phyloP scores from a whole-genome alignment of 2,113 vertebrate species.

The Sclerurus mexicanus region DNA sequence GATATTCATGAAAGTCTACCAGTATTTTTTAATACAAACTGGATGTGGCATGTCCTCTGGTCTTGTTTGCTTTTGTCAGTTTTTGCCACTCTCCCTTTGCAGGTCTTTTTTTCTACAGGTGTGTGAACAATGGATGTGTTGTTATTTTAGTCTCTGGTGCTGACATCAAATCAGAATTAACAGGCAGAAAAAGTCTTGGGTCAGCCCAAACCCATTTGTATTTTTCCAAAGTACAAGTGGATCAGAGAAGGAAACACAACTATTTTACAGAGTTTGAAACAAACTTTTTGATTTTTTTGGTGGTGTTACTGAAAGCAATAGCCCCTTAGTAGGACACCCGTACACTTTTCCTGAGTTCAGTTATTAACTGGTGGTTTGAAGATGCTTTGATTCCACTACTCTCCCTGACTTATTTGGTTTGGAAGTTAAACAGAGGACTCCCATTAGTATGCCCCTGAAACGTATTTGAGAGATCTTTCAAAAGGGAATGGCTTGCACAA shows the following conservation, averaged over 20 bases:
- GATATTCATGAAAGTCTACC: not conserved
- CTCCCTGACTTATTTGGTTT: not conserved
- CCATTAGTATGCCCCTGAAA: not conserved
- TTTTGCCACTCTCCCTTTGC: not conserved
- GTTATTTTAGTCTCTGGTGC: not conserved
- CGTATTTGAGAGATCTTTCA: not conserved
- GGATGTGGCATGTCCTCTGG: not conserved
- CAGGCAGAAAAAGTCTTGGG: not conserved
- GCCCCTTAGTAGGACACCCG: not conserved
- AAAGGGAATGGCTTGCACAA: not conserved
- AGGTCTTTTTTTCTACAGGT: not conserved
- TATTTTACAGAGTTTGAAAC: not conserved
- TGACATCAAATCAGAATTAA: not conserved
- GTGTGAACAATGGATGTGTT: not conserved
- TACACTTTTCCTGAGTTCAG: not conserved
- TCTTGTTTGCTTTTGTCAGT: not conserved
- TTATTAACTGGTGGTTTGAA: not conserved
- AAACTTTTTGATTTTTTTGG: not conserved
- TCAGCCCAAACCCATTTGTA: not conserved
- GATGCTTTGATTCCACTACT: not conserved
- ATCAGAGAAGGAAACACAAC: not conserved
- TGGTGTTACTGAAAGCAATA: not conserved
- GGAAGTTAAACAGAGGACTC: not conserved
- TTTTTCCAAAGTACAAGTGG: not conserved
- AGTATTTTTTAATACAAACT: not conserved